Evolutionary conservation across 2,888 invertebrate species (phyloP), one percentile per base, ranked within the genome.

Genomic region (Chrysolina oricalcia): DNA sequence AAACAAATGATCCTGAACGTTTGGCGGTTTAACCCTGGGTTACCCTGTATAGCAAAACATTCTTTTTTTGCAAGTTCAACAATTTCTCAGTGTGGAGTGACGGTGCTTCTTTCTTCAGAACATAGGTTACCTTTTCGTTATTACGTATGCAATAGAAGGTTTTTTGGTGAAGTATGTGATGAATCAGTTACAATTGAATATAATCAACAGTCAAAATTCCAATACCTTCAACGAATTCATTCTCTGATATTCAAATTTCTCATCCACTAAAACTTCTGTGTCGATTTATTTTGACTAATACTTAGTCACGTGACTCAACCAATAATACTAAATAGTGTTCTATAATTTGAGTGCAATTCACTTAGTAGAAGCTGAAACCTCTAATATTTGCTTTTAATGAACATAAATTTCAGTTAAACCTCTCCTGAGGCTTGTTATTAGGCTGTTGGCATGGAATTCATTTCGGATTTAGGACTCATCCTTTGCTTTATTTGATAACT

Each of bases 361-460:
- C 84, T 85, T 84, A 83, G 78, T 77, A 78, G 74, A 77, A 75
- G 76, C 78, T 75, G 79, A 80, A 82, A 78, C 80, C 81, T 79
- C 77, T 84, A 83, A 82, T 84, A 82, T 81, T 85, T 80, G 78
- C 73, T 70, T 80, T 81, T 82, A 82, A 81, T 83, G 82, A 83
- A 77, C 85, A 81, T 85, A 86, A 86, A 85, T 86, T 83, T 83
- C 72, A 76, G 73, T 84, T 83, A 83, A 81, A 80, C 74, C 72
- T 75, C 80, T 78, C 76, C 21, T 27, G 80, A 70, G 82, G 80
- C 74, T 77, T 83, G 80, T 81, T 78, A 81, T 82, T 82, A 81
- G 64, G 72, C 71, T 48, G 48, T 72, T 67, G 15, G 59, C n/a
- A 35, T 59, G 27, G 59, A 35, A 27, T 27, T 72, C 43, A 62